Evolutionary conservation across 2,888 invertebrate species (phyloP).

Genomic region (Drosophila setosimentum): DNA sequence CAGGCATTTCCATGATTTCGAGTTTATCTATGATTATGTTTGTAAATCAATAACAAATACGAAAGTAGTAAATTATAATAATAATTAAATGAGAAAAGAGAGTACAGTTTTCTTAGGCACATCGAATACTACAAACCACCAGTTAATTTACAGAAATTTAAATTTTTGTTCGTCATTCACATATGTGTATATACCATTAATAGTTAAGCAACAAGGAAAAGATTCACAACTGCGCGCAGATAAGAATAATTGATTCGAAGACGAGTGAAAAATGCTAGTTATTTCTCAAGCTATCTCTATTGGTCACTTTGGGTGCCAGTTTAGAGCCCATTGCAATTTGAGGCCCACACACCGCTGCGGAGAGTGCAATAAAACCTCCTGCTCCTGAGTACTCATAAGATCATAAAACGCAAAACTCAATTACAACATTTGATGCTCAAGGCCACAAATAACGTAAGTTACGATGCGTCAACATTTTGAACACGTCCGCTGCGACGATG

Average conservation of each 20-base stretch:
- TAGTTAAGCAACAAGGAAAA: constrained; percentile 28
- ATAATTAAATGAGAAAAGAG: not conserved
- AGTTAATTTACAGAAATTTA: not conserved
- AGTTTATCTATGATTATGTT: not conserved
- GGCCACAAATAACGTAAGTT: constrained; percentile 79
- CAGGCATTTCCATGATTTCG: not conserved
- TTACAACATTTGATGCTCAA: constrained; percentile 79
- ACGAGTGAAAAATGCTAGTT: constrained; percentile 53
- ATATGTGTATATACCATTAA: no score
- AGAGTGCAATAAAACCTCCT: constrained; percentile 62
- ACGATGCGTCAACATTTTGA: constrained; percentile 78
- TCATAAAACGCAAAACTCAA: constrained; percentile 79
- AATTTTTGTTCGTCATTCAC: not conserved
- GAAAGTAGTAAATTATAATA: not conserved
- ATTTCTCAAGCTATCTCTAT: constrained; percentile 42
- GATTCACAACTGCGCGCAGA: constrained; percentile 24
- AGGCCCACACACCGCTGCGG: constrained; percentile 45
- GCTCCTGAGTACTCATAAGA: constrained; percentile 44
- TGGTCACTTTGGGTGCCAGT: constrained; percentile 52
- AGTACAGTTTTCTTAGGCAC: no score
- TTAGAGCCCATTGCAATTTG: constrained; percentile 38
- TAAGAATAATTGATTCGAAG: constrained; percentile 46
- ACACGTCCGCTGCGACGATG: constrained; percentile 26
- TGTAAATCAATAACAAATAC: not conserved
- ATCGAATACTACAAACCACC: not conserved